phyloP scores from a whole-genome alignment of 2,113 vertebrate genomes.

The Axis porcinus region DNA sequence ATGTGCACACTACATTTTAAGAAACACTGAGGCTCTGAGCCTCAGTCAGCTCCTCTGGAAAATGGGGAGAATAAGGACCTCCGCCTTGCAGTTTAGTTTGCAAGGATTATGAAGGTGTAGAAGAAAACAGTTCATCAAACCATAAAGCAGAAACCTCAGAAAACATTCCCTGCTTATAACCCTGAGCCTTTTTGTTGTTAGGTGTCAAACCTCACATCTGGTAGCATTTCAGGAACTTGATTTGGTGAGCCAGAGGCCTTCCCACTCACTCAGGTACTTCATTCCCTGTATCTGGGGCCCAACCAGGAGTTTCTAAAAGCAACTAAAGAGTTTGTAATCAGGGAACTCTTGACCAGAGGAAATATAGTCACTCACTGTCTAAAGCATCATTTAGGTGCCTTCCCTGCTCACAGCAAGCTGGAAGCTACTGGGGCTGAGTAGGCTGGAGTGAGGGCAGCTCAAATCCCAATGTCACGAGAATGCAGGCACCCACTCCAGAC shows the following conservation, averaged over 20 bases:
- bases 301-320: background rate
- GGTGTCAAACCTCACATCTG: background rate
- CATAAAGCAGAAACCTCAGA: background rate
- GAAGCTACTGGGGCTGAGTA: background rate
- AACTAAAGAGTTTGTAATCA: background rate
- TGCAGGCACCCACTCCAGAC: background rate
- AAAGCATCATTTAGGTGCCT: background rate
- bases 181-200: background rate
- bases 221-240: background rate
- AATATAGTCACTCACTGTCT: background rate
- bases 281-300: background rate
- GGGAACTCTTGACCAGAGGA: background rate
- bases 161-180: background rate
- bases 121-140: background rate
- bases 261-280: background rate
- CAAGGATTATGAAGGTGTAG: background rate
- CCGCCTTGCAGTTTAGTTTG: background rate
- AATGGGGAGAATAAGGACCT: background rate
- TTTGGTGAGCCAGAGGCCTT: background rate
- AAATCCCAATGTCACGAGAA: fast-evolving
- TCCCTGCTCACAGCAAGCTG: background rate
- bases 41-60: background rate
- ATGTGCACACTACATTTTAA: background rate
- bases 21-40: background rate
- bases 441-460: background rate